Base-by-base conservation (phyloP, 2,888 invertebrate genomes). In the Synergus gifuensis region DNA sequence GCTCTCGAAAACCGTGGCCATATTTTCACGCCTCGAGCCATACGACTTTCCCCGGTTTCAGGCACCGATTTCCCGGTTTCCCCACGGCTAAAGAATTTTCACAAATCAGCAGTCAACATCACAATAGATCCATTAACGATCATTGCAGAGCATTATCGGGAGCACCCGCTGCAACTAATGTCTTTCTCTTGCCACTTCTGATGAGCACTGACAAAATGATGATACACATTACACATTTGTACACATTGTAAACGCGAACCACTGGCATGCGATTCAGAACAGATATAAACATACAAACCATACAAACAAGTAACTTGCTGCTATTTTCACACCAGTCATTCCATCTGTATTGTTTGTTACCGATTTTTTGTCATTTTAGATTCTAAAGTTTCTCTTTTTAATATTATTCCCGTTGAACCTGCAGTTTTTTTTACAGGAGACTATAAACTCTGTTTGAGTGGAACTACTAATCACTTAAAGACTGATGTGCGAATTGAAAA, bases 1-100 rank as follows among this genome's bases (percentile, higher is more conserved):
- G 86, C 94, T 94, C 92, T 94, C 94, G 89, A 94, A 94, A 84
- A 94, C 94, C 92, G 94, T 94, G 90, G 94, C 94, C 94, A 94
- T 94, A 92, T 93, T 94, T 85, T 67, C 49, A 69, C 36, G 69
- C 69, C 69, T 69, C 49, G 49, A 73, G 49, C 73, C 73, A 73
- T 73, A 73, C 73, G 73, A 73, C 36, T 36, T 73, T 8, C 36
- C n/a, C 42, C 18, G 66, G 42, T 64, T 40, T 73, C 49, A 12
- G 49, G 49, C 49, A 36, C 49, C 73, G 73, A 36, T 49, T 73
- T 40, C 1, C 11, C 49, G 22, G 60, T 60, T 60, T 5, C 22
- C 14, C 22, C 60, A 11, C 60, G 11, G 11, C 22, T 18, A 18
- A 28, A 18, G 22, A 22, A 22, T 60, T 60, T 54, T 60, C 60